These are phyloP conservation scores for Triops cancriformis DNA, from an alignment of 1,140 invertebrate species.

Conservation along the genomic window DNA sequence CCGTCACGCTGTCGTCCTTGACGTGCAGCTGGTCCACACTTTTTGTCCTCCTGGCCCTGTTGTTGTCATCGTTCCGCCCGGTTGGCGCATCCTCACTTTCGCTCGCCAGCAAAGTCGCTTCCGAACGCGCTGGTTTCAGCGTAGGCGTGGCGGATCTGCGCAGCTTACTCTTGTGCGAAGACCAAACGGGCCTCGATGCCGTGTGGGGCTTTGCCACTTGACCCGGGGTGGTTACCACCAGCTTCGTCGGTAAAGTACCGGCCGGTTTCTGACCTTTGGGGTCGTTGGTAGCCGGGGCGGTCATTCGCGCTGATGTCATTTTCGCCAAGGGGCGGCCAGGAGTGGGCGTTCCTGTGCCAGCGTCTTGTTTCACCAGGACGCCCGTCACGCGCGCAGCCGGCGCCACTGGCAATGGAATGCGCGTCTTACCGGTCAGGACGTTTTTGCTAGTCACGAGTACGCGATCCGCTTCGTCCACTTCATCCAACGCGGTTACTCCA, in stretches of 20 bases:
- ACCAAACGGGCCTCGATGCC: background rate
- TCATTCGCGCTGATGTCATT: background rate
- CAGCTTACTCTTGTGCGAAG: background rate
- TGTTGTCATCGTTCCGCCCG: background rate
- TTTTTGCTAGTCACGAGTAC: background rate
- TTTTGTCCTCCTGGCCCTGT: background rate
- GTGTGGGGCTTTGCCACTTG: background rate
- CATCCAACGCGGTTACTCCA: background rate
- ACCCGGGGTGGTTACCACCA: background rate
- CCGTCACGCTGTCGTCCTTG: background rate
- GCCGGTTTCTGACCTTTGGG: background rate
- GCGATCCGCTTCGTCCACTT: background rate
- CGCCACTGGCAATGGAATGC: background rate
- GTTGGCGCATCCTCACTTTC: background rate
- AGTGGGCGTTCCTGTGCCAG: background rate
- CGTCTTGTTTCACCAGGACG: background rate
- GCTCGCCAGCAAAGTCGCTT: background rate
- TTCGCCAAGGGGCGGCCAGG: background rate
- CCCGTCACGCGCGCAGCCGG: constrained; percentile 1
- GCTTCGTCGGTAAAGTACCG: background rate
- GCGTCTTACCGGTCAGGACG: background rate
- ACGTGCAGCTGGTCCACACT: background rate
- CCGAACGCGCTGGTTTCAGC: background rate
- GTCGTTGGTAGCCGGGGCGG: background rate
- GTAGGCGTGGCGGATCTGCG: background rate